phyloP scores from a whole-genome alignment of 2,113 vertebrate genomes.

The Stegostoma tigrinum region DNA sequence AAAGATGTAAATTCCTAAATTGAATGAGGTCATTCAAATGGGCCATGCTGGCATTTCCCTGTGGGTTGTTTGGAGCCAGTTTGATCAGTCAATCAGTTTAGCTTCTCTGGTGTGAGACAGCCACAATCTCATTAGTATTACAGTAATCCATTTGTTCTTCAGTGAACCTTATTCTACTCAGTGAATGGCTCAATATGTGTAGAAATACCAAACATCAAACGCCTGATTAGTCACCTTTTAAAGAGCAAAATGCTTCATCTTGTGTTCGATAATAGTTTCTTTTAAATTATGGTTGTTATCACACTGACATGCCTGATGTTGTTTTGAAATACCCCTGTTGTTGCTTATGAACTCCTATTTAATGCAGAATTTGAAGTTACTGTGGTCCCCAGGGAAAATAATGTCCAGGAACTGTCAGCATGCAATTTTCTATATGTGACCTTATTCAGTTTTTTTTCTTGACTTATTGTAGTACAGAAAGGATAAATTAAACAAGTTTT shows the following conservation, averaged over 20 bases:
- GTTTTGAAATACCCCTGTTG: background rate
- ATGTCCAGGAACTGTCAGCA: background rate
- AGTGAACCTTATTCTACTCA: conserved; percentile 27
- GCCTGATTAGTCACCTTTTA: conserved; percentile 24
- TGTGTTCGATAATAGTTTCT: background rate
- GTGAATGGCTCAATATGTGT: background rate
- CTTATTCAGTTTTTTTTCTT: conserved; percentile 14
- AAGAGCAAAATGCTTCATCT: conserved; percentile 9
- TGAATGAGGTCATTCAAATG: conserved; percentile 26
- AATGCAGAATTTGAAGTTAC: background rate
- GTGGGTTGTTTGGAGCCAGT: background rate
- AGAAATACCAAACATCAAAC: background rate
- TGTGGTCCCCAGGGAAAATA: background rate
- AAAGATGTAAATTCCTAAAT: conserved; percentile 26
- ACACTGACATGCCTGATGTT: background rate
- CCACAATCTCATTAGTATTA: conserved; percentile 27
- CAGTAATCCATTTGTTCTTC: conserved; percentile 30
- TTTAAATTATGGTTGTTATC: background rate
- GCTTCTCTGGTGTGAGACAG: conserved; percentile 20
- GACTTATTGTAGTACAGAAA: background rate
- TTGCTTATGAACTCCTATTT: background rate
- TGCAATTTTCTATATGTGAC: background rate
- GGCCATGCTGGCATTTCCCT: conserved; percentile 18
- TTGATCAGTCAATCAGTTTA: conserved; percentile 18
- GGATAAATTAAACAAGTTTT: background rate